These are phyloP conservation scores for Cyprinus carpio DNA, from an alignment of 2,113 vertebrate genomes.

Conservation along the genomic window DNA sequence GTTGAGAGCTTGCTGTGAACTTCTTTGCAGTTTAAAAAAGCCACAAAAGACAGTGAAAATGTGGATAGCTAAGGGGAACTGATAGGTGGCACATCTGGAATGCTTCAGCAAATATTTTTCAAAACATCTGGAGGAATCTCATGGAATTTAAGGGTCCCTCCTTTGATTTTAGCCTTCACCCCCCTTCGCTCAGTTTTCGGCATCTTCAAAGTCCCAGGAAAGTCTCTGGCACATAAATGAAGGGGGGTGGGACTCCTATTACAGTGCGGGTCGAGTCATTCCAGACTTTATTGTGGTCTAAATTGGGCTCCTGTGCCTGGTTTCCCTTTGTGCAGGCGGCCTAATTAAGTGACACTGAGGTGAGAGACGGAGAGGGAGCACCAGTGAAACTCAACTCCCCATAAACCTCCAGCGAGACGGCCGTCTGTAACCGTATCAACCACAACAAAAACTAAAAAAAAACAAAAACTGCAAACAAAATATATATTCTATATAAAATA, in stretches of 20 bases:
- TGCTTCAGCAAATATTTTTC: conserved; percentile 74
- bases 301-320: conserved; percentile 76
- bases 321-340: conserved; percentile 56
- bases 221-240: conserved; percentile 65
- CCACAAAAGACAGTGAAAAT: neutral
- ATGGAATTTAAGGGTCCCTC: conserved; percentile 75
- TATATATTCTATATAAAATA: no score
- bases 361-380: conserved; percentile 41
- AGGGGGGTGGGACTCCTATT: conserved; percentile 52
- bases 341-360: conserved; percentile 72
- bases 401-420: conserved; percentile 22
- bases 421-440: neutral
- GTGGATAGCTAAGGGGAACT: neutral
- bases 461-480: no score
- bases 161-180: conserved; percentile 48
- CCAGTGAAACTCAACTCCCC: conserved; percentile 12
- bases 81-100: conserved; percentile 75
- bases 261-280: conserved; percentile 63
- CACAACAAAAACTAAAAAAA: conserved; percentile 15
- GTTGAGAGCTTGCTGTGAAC: neutral
- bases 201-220: conserved; percentile 70
- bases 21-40: neutral
- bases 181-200: conserved; percentile 56
- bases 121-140: conserved; percentile 79
- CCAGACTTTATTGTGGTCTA: conserved; percentile 68